phyloP scores from a whole-genome alignment of 2,888 invertebrate genomes.

The Agrotis ipsilon region DNA sequence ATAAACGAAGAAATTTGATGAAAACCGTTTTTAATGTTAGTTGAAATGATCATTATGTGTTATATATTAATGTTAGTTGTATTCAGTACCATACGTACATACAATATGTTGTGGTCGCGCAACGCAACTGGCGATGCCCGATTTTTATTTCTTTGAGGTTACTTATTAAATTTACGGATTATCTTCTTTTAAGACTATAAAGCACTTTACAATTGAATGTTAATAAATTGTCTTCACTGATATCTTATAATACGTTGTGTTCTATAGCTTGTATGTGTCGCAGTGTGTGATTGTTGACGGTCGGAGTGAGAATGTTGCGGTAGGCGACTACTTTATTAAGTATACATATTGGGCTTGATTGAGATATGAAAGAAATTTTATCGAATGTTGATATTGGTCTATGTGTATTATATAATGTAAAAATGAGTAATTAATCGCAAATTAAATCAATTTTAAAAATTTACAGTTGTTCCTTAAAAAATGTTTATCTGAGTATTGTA shows the following conservation, averaged over 20 bases:
- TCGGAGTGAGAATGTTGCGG: slow-evolving; percentile 53
- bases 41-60: slow-evolving; percentile 82
- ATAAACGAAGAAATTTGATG: slow-evolving; percentile 90
- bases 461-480: slow-evolving; percentile 78
- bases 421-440: slow-evolving; percentile 71
- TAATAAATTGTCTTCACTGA: slow-evolving; percentile 65
- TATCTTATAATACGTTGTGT: slow-evolving; percentile 67
- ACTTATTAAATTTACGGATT: slow-evolving; percentile 74
- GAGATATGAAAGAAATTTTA: slow-evolving; percentile 77
- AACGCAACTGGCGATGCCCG: slow-evolving; percentile 58
- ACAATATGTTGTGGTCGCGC: slow-evolving; percentile 62
- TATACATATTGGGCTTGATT: slow-evolving; percentile 73
- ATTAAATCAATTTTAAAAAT: slow-evolving; percentile 75
- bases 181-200: slow-evolving; percentile 70
- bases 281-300: slow-evolving; percentile 65
- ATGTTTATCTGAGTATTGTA: slow-evolving; percentile 84
- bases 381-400: slow-evolving; percentile 81
- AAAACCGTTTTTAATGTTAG: slow-evolving; percentile 86
- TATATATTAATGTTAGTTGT: slow-evolving; percentile 80
- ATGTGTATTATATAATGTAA: slow-evolving; percentile 73
- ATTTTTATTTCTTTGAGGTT: slow-evolving; percentile 67
- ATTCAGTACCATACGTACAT: slow-evolving; percentile 66
- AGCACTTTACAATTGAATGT: slow-evolving; percentile 71
- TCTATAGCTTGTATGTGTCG: slow-evolving; percentile 69
- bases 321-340: slow-evolving; percentile 50